Evolutionary conservation across 2,113 vertebrate genomes (phyloP), one percentile per base, ranked within the genome.

Genomic region (Chionis minor): DNA sequence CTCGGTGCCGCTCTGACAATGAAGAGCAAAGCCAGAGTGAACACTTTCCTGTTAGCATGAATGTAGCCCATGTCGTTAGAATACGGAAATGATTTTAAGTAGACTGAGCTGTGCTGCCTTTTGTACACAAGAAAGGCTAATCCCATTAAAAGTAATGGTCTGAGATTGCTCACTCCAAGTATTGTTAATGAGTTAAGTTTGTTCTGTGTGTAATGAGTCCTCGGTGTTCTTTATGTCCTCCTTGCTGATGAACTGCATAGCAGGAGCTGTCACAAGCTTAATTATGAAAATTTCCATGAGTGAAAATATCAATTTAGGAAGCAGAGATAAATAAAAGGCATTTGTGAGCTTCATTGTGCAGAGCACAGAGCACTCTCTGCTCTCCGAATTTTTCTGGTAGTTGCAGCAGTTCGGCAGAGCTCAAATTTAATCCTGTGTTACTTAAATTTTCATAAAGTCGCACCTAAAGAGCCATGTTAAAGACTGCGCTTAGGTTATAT

Each of bases 101-200:
- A 95, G 94, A 79, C 12, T 42, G 92, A 81, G 78, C 80, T 94
- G 62, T 77, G 54, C 82, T 96, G 85, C 85, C 86, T 96, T 95
- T 95, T 95, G 85, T 95, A 88, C 91, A 92, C 79, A 96, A 90
- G 92, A 94, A 97, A 96, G 88, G 85, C 88, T 94, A 96, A 95
- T 96, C 92, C 85, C 91, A 96, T 97, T 95, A 96, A 97, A 97
- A 94, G 95, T 90, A 96, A 96, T 96, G 88, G 77, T 81, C 86
- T 94, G 94, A 92, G 87, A 93, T 96, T 95, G 85, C 69, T 97
- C 95, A 91, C 83, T 95, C 58, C 92, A 95, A 96, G 85, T 83
- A 88, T 91, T 94, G 92, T 90, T 96, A 97, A 94, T 96, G 90
- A 96, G 94, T 92, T 90, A 96, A 96, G 73, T 97, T 96, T 97